A percentile compares a stretch with the other conserved stretches of the same genome.
These are phyloP conservation scores for Hozukius guyotensis DNA, from an alignment of 2,797 vertebrate genomes.

Conservation along the genomic window DNA sequence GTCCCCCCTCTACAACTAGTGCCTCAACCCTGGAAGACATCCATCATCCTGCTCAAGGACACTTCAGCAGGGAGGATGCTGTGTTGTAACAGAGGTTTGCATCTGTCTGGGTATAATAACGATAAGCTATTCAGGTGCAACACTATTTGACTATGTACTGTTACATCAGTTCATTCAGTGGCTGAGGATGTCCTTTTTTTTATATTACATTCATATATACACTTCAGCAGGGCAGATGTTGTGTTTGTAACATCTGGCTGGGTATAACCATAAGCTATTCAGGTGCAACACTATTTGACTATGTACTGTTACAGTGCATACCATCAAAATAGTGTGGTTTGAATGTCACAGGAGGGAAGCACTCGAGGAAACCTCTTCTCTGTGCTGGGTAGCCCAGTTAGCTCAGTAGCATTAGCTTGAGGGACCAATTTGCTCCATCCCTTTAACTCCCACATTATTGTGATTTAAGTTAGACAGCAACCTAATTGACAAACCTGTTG, in stretches of 20 bases:
- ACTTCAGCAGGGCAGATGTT: slow-evolving; percentile 54
- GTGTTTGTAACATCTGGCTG: slow-evolving; percentile 9
- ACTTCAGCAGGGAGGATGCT: slow-evolving; percentile 54
- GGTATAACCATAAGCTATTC: not conserved
- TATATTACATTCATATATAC: slow-evolving; percentile 13
- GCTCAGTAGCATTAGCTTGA: slow-evolving; percentile 55
- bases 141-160: too few species aligned
- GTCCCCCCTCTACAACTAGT: not conserved
- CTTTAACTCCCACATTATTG: not conserved
- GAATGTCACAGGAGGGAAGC: not conserved
- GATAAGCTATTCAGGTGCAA: not conserved
- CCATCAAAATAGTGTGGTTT: not conserved
- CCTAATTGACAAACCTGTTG: slow-evolving; percentile 35
- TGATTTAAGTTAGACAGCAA: not conserved
- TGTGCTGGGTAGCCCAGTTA: slow-evolving; percentile 32
- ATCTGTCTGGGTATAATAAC: slow-evolving; percentile 10
- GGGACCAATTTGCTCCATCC: slow-evolving; percentile 1
- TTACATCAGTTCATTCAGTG: too few species aligned
- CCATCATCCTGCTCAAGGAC: slow-evolving; percentile 60
- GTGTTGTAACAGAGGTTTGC: not conserved
- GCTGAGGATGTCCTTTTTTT: not conserved
- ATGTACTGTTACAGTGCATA: not conserved
- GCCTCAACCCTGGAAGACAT: slow-evolving; percentile 19
- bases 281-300: too few species aligned
- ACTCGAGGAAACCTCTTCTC: not conserved